Percentiles rank a stretch among this genome's conserved stretches.
phyloP scores from a whole-genome alignment of 2,113 vertebrate species.

The Aphyosemion australe region DNA sequence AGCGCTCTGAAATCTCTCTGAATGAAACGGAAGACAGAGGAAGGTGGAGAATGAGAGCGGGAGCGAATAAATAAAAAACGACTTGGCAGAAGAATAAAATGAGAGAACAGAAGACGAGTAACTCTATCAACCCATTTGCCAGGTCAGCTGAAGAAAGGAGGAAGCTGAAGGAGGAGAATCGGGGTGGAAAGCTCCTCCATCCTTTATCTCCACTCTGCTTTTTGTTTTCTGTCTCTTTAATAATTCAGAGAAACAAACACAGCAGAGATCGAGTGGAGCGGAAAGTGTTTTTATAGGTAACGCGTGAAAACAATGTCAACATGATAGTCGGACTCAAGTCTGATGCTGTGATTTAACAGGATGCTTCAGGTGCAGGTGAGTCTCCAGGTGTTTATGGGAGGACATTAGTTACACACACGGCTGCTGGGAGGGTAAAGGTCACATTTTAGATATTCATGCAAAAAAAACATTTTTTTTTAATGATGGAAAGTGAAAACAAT shows the following conservation, averaged over 20 bases:
- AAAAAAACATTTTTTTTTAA: no score
- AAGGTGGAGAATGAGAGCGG: conserved; percentile 16
- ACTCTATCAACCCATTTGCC: conserved; percentile 63
- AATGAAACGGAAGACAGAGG: conserved; percentile 48
- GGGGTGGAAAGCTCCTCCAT: conserved; percentile 28
- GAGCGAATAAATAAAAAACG: conserved; percentile 53
- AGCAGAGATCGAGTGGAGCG: conserved; percentile 55
- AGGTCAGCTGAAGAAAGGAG: conserved; percentile 65
- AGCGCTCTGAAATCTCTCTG: conserved; percentile 33
- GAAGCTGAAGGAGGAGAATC: conserved; percentile 22
- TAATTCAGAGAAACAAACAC: conserved; percentile 72
- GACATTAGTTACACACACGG: no score
- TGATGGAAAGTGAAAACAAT: no score
- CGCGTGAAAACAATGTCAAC: conserved; percentile 12
- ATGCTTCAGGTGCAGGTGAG: no score
- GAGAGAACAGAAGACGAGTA: conserved; percentile 55
- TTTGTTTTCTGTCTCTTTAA: conserved; percentile 72
- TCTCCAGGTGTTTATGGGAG: no score
- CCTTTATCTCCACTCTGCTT: conserved; percentile 60
- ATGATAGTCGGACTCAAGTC: neutral
- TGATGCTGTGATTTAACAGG: neutral
- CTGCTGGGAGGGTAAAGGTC: no score
- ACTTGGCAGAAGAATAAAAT: conserved; percentile 34
- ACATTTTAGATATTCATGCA: no score
- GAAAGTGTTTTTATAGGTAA: conserved; percentile 21